These are phyloP conservation scores for Macrotis lagotis DNA, from an alignment of 2,113 vertebrate species.

Conservation along the genomic window DNA sequence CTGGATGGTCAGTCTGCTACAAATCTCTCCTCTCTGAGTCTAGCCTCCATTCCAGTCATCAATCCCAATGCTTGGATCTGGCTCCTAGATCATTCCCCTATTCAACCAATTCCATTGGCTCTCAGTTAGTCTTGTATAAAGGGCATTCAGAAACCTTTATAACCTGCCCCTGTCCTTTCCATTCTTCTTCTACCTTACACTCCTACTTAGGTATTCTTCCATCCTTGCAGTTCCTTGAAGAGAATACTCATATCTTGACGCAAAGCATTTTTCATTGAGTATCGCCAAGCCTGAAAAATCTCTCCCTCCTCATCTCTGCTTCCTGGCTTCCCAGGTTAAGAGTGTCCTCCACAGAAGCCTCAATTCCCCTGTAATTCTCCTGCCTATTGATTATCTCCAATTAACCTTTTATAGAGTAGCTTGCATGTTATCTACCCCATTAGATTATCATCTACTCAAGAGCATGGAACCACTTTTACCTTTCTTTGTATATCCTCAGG, in stretches of 20 bases:
- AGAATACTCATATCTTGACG: not conserved
- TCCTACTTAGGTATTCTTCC: not conserved
- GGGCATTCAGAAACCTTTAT: not conserved
- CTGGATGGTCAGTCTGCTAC: not conserved
- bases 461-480: too few species aligned
- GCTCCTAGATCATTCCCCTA: not conserved
- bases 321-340: not conserved
- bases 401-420: not conserved
- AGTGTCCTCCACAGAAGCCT: not conserved
- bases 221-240: not conserved
- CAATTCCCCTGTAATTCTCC: too few species aligned
- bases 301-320: not conserved
- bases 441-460: too few species aligned
- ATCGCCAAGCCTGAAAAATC: not conserved
- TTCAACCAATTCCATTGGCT: not conserved
- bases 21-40: not conserved
- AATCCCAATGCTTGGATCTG: not conserved
- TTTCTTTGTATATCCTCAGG: not conserved
- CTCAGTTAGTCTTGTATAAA: not conserved
- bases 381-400: not conserved
- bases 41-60: too few species aligned
- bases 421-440: not conserved
- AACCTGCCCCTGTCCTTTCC: not conserved
- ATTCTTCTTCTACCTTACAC: too few species aligned
- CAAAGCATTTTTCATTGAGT: not conserved